Percentiles rank a stretch among this genome's conserved stretches.
Evolutionary conservation across 2,888 invertebrate genomes (phyloP).

Genomic region (Strigamia maritima): DNA sequence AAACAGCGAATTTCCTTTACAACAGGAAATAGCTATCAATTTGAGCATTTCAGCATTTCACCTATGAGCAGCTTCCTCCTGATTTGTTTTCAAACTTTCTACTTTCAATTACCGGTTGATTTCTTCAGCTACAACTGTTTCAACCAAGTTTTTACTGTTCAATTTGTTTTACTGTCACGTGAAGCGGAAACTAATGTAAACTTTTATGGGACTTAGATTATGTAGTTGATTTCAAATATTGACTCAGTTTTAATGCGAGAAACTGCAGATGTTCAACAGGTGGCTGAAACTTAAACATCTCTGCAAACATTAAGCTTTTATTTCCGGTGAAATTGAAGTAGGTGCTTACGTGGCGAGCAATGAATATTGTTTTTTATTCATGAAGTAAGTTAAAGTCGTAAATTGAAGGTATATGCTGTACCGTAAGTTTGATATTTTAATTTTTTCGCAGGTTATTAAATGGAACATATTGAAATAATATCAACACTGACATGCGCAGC

Average conservation of each 20-base stretch:
- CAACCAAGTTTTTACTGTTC: neutral
- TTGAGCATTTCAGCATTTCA: neutral
- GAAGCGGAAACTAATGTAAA: slow-evolving; percentile 1
- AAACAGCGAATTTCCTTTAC: neutral
- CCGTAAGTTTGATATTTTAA: neutral
- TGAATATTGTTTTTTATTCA: neutral
- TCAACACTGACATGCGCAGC: neutral
- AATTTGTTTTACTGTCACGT: neutral
- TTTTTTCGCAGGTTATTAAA: neutral
- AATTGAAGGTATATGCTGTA: neutral
- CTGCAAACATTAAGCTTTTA: neutral
- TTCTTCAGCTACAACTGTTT: neutral
- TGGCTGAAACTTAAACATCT: slow-evolving; percentile 5
- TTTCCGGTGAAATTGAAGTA: neutral
- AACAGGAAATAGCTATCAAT: slow-evolving; percentile 24
- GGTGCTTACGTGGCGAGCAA: neutral
- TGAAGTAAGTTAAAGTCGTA: neutral
- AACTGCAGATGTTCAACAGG: slow-evolving; percentile 26
- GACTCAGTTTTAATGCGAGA: neutral
- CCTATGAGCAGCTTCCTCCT: neutral
- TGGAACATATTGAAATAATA: neutral
- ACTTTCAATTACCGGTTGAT: neutral
- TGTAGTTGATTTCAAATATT: neutral
- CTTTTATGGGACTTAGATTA: neutral
- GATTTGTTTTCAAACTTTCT: neutral